Evolutionary conservation across 2,888 invertebrate genomes (phyloP).

Genomic region (Drosophila suboccidentalis): DNA sequence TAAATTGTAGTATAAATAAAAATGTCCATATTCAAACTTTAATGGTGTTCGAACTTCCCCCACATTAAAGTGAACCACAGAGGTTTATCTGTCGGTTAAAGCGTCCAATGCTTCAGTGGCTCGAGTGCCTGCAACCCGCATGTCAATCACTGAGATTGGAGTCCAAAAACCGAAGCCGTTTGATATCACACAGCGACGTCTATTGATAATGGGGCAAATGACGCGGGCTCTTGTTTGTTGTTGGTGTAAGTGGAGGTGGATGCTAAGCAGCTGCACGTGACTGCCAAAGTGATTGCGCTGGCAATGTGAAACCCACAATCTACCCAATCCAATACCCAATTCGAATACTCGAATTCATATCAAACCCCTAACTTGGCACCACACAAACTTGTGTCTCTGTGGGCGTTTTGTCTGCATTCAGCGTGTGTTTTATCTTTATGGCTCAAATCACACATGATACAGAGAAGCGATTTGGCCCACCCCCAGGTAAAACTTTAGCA

Average conservation of each 20-base stretch:
- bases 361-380: constrained; percentile 20
- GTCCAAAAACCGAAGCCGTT: constrained; percentile 40
- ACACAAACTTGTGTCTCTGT: constrained; percentile 46
- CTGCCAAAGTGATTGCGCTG: constrained; percentile 64
- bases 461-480: constrained; percentile 19
- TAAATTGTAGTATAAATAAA: background rate
- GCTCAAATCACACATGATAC: constrained; percentile 62
- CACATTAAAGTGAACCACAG: constrained; percentile 48
- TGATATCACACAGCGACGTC: constrained; percentile 50
- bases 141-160: constrained; percentile 77
- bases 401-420: constrained; percentile 58
- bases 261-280: constrained; percentile 80
- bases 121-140: constrained; percentile 62
- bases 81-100: constrained; percentile 53
- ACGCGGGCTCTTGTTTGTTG: constrained; percentile 54
- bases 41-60: background rate
- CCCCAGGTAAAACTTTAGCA: constrained; percentile 58
- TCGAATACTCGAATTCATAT: constrained; percentile 33
- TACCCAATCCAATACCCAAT: constrained; percentile 17
- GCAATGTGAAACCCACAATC: constrained; percentile 30
- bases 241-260: constrained; percentile 40
- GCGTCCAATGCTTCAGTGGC: constrained; percentile 30
- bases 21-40: background rate
- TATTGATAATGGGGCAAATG: constrained; percentile 69
- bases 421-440: constrained; percentile 73